phyloP scores from a whole-genome alignment of 2,888 invertebrate genomes.

The Pterostichus madidus region DNA sequence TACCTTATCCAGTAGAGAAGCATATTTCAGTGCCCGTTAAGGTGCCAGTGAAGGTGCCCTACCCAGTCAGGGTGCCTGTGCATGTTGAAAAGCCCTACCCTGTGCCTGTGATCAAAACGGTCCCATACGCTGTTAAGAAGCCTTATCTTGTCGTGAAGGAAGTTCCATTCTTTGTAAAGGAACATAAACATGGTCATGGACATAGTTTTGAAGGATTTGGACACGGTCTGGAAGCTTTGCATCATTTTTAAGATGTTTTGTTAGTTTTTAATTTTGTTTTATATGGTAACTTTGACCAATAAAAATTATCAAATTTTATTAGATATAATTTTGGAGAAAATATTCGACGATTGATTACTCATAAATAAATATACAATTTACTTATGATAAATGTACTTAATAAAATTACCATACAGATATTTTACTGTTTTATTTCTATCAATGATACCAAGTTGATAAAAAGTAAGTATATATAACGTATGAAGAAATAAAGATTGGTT shows the following conservation, averaged over 20 bases:
- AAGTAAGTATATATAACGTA: too few species aligned
- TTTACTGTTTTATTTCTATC: too few species aligned
- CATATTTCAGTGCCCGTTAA: slow-evolving; percentile 73
- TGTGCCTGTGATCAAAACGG: slow-evolving; percentile 52
- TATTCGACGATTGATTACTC: too few species aligned
- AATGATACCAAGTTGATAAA: too few species aligned
- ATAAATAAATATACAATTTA: too few species aligned
- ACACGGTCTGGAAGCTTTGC: neutral
- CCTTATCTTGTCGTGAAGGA: slow-evolving; percentile 70
- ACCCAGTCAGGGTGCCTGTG: slow-evolving; percentile 55
- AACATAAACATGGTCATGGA: slow-evolving; percentile 68
- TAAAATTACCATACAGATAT: neutral
- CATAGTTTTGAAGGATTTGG: slow-evolving; percentile 50
- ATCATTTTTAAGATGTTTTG: slow-evolving; percentile 12
- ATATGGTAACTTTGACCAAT: neutral
- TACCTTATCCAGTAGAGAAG: slow-evolving; percentile 74
- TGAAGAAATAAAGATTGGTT: too few species aligned
- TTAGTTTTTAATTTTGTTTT: neutral
- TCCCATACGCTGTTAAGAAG: slow-evolving; percentile 28
- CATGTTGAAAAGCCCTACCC: slow-evolving; percentile 57
- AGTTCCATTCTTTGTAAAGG: slow-evolving; percentile 72
- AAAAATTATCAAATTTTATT: neutral
- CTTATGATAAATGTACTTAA: neutral
- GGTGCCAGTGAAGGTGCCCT: slow-evolving; percentile 56
- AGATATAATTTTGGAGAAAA: too few species aligned